phyloP scores from a whole-genome alignment of 2,797 vertebrate genomes.

The Lepilemur ruficaudatus region DNA sequence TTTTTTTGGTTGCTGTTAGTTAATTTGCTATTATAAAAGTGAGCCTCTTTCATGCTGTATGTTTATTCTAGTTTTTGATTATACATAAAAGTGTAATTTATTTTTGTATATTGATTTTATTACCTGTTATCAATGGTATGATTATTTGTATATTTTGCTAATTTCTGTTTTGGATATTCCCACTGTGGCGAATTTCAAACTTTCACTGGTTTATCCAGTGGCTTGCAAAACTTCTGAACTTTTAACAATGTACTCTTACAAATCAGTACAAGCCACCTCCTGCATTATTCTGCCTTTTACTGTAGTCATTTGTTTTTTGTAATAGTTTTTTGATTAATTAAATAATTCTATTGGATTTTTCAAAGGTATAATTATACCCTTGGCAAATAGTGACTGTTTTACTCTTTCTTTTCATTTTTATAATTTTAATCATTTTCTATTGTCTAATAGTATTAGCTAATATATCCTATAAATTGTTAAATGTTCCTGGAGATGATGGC shows the following conservation, averaged over 20 bases:
- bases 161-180: not conserved
- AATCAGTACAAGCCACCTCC: not conserved
- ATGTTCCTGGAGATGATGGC: not conserved
- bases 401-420: not conserved
- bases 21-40: not conserved
- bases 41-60: not conserved
- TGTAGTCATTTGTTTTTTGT: not conserved
- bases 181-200: not conserved
- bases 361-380: not conserved
- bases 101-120: not conserved
- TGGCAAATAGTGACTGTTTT: not conserved
- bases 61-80: not conserved
- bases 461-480: not conserved
- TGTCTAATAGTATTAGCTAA: not conserved
- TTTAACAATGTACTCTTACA: not conserved
- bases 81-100: not conserved
- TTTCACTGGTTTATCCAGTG: not conserved
- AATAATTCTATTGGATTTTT: not conserved
- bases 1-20: too few species aligned
- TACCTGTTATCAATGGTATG: not conserved
- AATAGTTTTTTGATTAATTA: not conserved
- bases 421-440: not conserved
- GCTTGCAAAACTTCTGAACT: not conserved
- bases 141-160: not conserved
- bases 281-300: not conserved